phyloP scores from a whole-genome alignment of 2,797 vertebrate genomes.

The Phrynocephalus guinanensis region DNA sequence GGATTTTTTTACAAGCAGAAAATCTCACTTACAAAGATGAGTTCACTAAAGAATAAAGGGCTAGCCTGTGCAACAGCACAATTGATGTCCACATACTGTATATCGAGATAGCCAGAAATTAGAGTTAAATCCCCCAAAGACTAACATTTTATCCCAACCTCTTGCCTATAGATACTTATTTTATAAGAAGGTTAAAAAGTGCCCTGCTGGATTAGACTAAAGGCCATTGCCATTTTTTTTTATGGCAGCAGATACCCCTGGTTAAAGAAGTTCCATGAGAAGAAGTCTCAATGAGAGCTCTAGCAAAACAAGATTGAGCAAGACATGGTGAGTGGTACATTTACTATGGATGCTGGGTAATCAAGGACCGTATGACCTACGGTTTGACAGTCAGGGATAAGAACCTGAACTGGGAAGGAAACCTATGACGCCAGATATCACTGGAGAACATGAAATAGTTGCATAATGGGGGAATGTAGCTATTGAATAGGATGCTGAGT shows the following conservation, averaged over 20 bases:
- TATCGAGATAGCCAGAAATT: background rate
- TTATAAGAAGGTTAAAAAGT: background rate
- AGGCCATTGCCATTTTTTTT: background rate
- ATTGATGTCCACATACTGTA: background rate
- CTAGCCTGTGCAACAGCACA: background rate
- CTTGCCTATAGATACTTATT: background rate
- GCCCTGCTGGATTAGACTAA: background rate
- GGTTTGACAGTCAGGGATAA: background rate
- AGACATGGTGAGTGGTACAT: too few species aligned
- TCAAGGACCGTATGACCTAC: background rate
- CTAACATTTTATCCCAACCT: background rate
- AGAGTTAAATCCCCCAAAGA: background rate
- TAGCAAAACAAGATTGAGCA: background rate
- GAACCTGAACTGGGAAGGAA: background rate
- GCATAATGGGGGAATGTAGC: background rate
- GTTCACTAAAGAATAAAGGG: conserved; percentile 42
- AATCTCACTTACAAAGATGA: conserved; percentile 36
- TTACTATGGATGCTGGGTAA: background rate
- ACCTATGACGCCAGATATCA: too few species aligned
- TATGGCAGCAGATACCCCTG: background rate
- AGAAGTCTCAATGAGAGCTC: background rate
- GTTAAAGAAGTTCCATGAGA: background rate
- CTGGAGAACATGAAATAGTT: background rate
- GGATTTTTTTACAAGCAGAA: conserved; percentile 13
- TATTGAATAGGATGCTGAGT: background rate